Percentiles rank a stretch among this genome's conserved stretches.
phyloP scores from a whole-genome alignment of 2,888 invertebrate species.

The Entomobrya multifasciata region DNA sequence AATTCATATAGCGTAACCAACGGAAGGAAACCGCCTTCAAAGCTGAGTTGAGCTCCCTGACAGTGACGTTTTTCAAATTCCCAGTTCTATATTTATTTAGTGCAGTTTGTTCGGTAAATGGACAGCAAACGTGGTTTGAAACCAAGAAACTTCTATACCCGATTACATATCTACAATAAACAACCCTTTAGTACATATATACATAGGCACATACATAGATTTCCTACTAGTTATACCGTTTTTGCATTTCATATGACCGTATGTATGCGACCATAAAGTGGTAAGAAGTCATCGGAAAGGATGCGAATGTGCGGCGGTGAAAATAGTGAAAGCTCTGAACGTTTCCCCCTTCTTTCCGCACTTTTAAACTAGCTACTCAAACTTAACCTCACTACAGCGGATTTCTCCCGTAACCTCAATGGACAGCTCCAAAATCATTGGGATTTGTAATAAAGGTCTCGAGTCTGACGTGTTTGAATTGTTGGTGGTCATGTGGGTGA shows the following conservation, averaged over 20 bases:
- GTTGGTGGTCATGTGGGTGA: conserved; percentile 66
- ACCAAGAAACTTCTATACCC: too few species aligned
- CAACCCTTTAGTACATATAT: too few species aligned
- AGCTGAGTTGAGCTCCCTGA: conserved; percentile 45
- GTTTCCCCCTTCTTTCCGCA: conserved; percentile 43
- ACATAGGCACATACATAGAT: too few species aligned
- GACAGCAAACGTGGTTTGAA: conserved; percentile 4
- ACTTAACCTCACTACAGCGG: conserved; percentile 55
- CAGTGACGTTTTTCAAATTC: conserved; percentile 66
- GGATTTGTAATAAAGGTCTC: conserved; percentile 69
- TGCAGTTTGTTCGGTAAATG: conserved; percentile 39
- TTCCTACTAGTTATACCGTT: background rate
- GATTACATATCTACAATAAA: too few species aligned
- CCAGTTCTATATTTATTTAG: conserved; percentile 60
- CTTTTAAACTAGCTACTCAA: conserved; percentile 55
- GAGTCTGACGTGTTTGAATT: conserved; percentile 64
- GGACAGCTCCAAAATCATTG: conserved; percentile 69
- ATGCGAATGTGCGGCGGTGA: conserved; percentile 40
- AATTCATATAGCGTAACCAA: conserved; percentile 7
- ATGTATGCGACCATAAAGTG: background rate
- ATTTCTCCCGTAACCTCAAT: conserved; percentile 64
- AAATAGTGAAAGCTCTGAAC: conserved; percentile 34
- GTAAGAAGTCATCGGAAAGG: background rate
- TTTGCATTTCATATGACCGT: background rate
- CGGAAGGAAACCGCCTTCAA: conserved; percentile 62